Evolutionary conservation across 2,888 invertebrate genomes (phyloP).

Genomic region (Plebejus argus): DNA sequence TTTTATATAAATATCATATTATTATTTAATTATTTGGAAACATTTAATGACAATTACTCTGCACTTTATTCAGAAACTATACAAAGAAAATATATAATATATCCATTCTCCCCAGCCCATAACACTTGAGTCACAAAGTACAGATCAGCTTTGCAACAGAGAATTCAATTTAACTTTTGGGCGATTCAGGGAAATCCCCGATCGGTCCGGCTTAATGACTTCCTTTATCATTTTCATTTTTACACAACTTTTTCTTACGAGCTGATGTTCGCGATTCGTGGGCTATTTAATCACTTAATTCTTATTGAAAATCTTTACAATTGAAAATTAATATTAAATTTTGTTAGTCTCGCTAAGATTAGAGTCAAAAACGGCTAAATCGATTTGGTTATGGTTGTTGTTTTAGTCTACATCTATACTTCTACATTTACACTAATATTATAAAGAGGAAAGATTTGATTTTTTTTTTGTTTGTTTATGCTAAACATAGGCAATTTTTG

Average conservation of each 20-base stretch:
- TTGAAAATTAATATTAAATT: too few species aligned
- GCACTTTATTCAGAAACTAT: neutral
- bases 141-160: constrained; percentile 36
- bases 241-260: neutral
- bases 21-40: too few species aligned
- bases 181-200: constrained; percentile 32
- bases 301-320: neutral
- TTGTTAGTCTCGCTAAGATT: too few species aligned
- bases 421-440: too few species aligned
- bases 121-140: neutral
- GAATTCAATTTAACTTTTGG: constrained; percentile 43
- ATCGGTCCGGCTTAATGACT: constrained; percentile 33
- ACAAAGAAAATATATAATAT: neutral
- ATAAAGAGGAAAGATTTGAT: too few species aligned
- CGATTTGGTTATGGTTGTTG: too few species aligned
- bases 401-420: too few species aligned
- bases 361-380: too few species aligned
- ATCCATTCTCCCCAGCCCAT: neutral
- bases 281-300: neutral
- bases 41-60: neutral
- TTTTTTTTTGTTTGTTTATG: too few species aligned
- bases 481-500: too few species aligned
- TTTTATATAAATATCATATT: too few species aligned
- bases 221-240: constrained; percentile 31
- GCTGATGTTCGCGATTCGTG: neutral